phyloP scores from a whole-genome alignment of 2,113 vertebrate species.

The Limnothrissa miodon region DNA sequence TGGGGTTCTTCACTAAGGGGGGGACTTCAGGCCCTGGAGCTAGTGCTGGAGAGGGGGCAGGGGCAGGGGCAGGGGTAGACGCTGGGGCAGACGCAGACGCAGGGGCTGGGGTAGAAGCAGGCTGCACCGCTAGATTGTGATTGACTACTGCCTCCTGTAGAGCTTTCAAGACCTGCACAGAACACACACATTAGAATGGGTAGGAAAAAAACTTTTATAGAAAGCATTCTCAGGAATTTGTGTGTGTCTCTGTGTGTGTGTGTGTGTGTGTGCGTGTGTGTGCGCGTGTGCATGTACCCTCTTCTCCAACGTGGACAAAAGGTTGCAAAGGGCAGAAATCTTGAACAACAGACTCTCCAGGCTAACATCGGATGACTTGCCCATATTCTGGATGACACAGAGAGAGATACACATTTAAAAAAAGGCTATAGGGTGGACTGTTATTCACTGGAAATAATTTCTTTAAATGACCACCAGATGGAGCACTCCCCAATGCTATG shows the following conservation, averaged over 20 bases:
- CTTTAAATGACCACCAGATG: neutral
- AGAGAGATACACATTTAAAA: neutral
- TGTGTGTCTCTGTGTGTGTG: neutral
- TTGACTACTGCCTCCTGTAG: constrained; percentile 77
- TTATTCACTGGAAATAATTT: neutral
- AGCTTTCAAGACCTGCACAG: constrained; percentile 74
- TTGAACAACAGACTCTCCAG: constrained; percentile 77
- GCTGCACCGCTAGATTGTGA: constrained; percentile 76
- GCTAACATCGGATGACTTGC: constrained; percentile 67
- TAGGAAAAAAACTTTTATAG: neutral
- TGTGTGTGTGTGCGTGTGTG: neutral
- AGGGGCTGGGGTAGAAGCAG: constrained; percentile 44
- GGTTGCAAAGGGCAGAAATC: constrained; percentile 76
- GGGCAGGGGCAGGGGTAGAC: constrained; percentile 46
- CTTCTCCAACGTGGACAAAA: constrained; percentile 80
- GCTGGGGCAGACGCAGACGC: constrained; percentile 4
- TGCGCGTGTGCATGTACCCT: constrained; percentile 65
- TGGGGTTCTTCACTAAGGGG: constrained; percentile 47
- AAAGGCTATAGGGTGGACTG: neutral
- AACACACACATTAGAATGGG: constrained; percentile 17
- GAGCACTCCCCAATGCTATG: neutral
- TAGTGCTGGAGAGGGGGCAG: neutral
- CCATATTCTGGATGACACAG: constrained; percentile 42
- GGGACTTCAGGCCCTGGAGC: constrained; percentile 46
- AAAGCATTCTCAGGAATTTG: neutral